Evolutionary conservation across 1,140 invertebrate genomes (phyloP).

Genomic region (Pachyrhynchus sulphureomaculatus): DNA sequence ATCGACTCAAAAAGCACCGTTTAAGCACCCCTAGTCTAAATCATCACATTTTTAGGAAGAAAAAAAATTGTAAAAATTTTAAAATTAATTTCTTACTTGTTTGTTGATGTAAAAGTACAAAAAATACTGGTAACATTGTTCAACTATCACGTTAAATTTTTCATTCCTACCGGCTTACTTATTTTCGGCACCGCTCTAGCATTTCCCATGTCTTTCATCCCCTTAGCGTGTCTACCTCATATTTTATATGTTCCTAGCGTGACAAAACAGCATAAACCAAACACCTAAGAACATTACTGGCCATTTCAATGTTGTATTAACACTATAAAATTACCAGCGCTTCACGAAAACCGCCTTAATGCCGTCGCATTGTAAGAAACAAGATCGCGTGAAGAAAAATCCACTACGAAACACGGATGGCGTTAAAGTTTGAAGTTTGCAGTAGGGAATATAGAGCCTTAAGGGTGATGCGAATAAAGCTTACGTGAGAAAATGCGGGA

Average conservation of each 20-base stretch:
- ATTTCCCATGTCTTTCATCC: not conserved
- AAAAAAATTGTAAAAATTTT: too few relatives aligned
- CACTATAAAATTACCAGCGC: constrained; percentile 47
- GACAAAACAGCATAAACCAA: constrained; percentile 43
- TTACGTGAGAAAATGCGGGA: constrained; percentile 8
- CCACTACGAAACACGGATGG: constrained; percentile 18
- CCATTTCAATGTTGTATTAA: constrained; percentile 52
- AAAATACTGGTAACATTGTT: too few relatives aligned
- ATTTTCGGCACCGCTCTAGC: too few relatives aligned
- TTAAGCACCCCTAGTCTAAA: too few relatives aligned
- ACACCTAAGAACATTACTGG: constrained; percentile 50
- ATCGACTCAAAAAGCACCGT: too few relatives aligned
- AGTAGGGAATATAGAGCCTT: constrained; percentile 19
- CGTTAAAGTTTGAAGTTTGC: constrained; percentile 21
- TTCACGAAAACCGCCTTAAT: constrained; percentile 24
- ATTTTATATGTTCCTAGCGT: constrained; percentile 40
- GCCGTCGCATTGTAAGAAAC: constrained; percentile 4
- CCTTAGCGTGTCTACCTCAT: constrained; percentile 28
- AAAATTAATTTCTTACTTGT: too few relatives aligned
- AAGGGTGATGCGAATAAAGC: not conserved
- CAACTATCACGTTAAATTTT: too few relatives aligned
- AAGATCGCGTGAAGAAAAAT: constrained; percentile 11
- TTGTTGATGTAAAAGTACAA: too few relatives aligned
- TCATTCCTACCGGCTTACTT: too few relatives aligned
- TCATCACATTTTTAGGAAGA: too few relatives aligned